Conservation (phyloP, 2,797 vertebrate genomes). For the Bradypodion pumilum region DNA sequence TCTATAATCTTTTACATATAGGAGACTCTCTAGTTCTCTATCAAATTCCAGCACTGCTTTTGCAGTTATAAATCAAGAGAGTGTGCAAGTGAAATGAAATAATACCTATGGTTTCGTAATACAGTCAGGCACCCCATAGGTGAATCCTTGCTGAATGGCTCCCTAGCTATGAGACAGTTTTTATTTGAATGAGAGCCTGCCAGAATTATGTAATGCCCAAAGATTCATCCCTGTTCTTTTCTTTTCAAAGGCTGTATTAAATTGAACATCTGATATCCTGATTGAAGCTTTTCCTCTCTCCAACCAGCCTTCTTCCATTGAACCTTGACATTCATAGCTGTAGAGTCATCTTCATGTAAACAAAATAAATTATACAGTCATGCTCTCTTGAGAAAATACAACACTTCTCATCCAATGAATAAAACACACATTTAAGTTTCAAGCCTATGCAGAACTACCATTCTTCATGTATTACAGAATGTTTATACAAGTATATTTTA, state of each 20-base stretch:
- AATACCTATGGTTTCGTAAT: constrained; percentile 38
- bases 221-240: neutral
- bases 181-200: constrained; percentile 33
- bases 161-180: constrained; percentile 19
- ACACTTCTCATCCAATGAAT: constrained; percentile 56
- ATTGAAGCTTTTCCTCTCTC: neutral
- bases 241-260: constrained; percentile 1
- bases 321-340: neutral
- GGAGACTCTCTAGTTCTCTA: constrained; percentile 20
- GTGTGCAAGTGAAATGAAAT: neutral
- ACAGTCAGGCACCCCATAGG: constrained; percentile 22
- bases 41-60: neutral
- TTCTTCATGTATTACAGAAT: constrained; percentile 54
- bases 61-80: constrained; percentile 28
- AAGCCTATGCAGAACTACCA: constrained; percentile 36
- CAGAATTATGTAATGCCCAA: constrained; percentile 32
- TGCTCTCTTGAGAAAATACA: constrained; percentile 54
- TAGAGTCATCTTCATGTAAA: constrained; percentile 53
- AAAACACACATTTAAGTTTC: constrained; percentile 53
- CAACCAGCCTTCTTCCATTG: constrained; percentile 20
- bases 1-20: constrained; percentile 21
- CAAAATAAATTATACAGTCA: constrained; percentile 59
- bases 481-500: constrained; percentile 56
- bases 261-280: constrained; percentile 26
- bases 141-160: neutral